Evolutionary conservation across 2,888 invertebrate genomes (phyloP), one percentile per base, ranked within the genome.

Genomic region (Euplagia quadripunctaria): DNA sequence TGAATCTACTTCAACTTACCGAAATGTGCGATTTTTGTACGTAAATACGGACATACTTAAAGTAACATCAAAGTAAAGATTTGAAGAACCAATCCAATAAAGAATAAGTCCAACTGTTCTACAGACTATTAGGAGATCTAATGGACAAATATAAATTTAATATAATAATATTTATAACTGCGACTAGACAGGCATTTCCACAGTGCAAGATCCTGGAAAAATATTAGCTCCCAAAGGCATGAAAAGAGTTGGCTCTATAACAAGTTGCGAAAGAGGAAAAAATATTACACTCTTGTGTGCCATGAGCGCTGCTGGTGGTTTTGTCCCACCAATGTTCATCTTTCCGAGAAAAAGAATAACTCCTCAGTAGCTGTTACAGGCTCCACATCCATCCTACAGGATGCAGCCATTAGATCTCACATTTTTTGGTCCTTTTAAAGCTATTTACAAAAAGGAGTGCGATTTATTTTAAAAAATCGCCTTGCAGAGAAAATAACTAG

Each of bases 391-490:
- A n/a, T n/a, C n/a, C n/a, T n/a, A n/a, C n/a, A n/a, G n/a, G n/a
- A n/a, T n/a, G n/a, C n/a, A n/a, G n/a, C n/a, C n/a, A n/a, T n/a
- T n/a, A n/a, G n/a, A n/a, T n/a, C n/a, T n/a, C n/a, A n/a, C n/a
- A n/a, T n/a, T n/a, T n/a, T n/a, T n/a, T n/a, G 93, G 93, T 20
- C 92, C 91, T 79, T 73, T 86, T 76, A 88, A 89, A 55, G 87
- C 92, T 9, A 76, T 93, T 52, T 86, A 86, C 72, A 85, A 79
- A 77, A n/a, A n/a, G n/a, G n/a, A n/a, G n/a, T n/a, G n/a, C n/a
- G n/a, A 77, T 73, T 82, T 85, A 76, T 64, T 83, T 17, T 84
- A 81, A 52, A 0, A 52, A 70, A 20, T 41, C 71, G 61, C 9
- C 65, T 70, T 12, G 52, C 70, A 64, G 72, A 73, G 55, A 76